Conservation (phyloP, 1,140 invertebrate genomes). For the Zaprionus lachaisei region DNA sequence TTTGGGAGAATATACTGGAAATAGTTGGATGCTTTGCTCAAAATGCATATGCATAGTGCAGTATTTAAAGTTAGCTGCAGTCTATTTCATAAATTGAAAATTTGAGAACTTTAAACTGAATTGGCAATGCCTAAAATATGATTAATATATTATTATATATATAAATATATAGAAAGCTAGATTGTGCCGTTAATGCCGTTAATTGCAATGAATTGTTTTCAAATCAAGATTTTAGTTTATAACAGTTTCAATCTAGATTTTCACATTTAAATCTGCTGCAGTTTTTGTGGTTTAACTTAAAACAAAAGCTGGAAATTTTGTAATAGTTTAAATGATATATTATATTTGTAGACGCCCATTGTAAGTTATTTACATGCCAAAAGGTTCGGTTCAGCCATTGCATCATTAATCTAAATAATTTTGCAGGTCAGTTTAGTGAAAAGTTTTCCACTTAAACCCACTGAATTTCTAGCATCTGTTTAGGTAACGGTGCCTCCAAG, state of each 20-base stretch:
- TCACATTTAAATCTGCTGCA: neutral
- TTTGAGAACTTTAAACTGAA: neutral
- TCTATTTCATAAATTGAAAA: neutral
- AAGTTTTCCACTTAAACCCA: slow-evolving; percentile 32
- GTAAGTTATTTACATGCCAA: neutral
- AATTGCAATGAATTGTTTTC: too few relatives aligned
- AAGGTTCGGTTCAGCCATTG: neutral
- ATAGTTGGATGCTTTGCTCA: neutral
- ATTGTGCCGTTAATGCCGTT: too few relatives aligned
- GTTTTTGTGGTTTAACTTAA: neutral
- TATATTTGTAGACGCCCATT: neutral
- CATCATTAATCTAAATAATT: slow-evolving; percentile 37
- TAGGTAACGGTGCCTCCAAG: neutral
- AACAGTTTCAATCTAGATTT: too few relatives aligned
- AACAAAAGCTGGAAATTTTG: neutral
- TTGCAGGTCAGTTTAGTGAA: slow-evolving; percentile 26
- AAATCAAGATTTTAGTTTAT: too few relatives aligned
- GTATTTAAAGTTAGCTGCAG: neutral
- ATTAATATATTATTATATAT: too few relatives aligned
- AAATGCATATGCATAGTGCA: neutral
- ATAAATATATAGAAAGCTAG: too few relatives aligned
- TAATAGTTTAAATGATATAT: neutral
- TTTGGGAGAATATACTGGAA: neutral
- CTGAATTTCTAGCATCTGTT: slow-evolving; percentile 29
- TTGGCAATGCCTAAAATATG: neutral